Base-by-base conservation (phyloP, 2,113 vertebrate species). In the Microcebus tavaratra region DNA sequence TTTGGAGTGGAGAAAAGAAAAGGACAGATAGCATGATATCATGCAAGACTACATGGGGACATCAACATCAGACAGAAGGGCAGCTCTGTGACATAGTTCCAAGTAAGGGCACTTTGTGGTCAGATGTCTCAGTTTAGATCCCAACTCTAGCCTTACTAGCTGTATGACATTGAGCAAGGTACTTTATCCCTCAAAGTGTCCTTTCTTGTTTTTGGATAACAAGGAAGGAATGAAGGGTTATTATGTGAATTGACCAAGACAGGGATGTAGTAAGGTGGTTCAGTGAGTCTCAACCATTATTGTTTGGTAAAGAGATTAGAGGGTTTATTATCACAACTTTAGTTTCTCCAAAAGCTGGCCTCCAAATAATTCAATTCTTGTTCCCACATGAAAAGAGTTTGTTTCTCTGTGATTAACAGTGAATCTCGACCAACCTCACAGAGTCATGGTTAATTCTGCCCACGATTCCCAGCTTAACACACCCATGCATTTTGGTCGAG, bases 331-430 rank as follows among this genome's bases (percentile, higher is more conserved):
- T 42, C 27, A n/a, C 3, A 59, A 80, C 34, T 91, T 89, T 39
- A 21, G 36, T 93, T 84, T 72, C 63, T 21, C 25, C 23, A 70
- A 50, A 73, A 90, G 8, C 34, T 88, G 29, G 21, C 45, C 57
- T 81, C 42, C 72, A 96, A 82, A 90, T 96, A 96, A 59, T 4
- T 10, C 31, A 70, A 36, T 94, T 50, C 90, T 61, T 97, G 20
- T 93, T 96, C 55, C 34, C 90, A 91, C 59, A 21, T 82, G 8
- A 96, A 94, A 63, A 88, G 63, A 72, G 20, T 95, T 89, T 93
- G 34, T 93, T 96, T 59, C 63, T 88, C 29, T 75, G 3, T 67
- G 0, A 55, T 81, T 23, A 39, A 13, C 81, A 75, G 25, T 55
- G 59, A 95, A 72, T 42, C 68, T 17, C 89, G 1, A 83, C 20